Conservation (phyloP, 2,113 vertebrate genomes). For the Pluvianellus socialis region DNA sequence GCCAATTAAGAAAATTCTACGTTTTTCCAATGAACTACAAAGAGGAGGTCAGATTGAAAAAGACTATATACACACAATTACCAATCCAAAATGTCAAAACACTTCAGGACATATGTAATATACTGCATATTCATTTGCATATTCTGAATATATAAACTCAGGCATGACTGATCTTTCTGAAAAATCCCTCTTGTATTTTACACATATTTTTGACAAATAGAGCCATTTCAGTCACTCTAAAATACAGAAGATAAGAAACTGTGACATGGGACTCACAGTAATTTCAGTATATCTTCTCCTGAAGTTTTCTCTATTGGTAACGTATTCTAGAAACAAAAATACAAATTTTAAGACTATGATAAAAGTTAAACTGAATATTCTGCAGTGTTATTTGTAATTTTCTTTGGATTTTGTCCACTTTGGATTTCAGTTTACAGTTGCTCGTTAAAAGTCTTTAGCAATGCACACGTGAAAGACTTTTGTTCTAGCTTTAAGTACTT, state of each 20-base stretch:
- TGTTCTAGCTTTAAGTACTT: neutral
- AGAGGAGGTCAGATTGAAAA: neutral
- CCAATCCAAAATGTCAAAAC: neutral
- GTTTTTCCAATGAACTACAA: neutral
- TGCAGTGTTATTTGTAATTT: neutral
- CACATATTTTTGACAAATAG: neutral
- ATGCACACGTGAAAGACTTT: neutral
- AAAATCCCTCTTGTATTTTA: neutral
- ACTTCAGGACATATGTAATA: neutral
- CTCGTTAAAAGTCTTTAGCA: neutral
- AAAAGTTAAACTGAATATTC: neutral
- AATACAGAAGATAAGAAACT: neutral
- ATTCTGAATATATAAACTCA: neutral
- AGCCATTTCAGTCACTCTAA: neutral
- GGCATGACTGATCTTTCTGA: neutral
- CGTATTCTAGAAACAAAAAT: neutral
- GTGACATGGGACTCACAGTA: neutral
- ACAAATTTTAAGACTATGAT: neutral
- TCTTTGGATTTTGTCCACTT: neutral
- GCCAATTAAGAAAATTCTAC: neutral
- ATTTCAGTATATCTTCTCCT: neutral
- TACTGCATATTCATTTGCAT: neutral
- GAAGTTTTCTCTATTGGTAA: neutral
- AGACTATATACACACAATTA: neutral
- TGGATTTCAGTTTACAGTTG: neutral